phyloP scores from a whole-genome alignment of 2,113 vertebrate species.

The Laticauda colubrina region DNA sequence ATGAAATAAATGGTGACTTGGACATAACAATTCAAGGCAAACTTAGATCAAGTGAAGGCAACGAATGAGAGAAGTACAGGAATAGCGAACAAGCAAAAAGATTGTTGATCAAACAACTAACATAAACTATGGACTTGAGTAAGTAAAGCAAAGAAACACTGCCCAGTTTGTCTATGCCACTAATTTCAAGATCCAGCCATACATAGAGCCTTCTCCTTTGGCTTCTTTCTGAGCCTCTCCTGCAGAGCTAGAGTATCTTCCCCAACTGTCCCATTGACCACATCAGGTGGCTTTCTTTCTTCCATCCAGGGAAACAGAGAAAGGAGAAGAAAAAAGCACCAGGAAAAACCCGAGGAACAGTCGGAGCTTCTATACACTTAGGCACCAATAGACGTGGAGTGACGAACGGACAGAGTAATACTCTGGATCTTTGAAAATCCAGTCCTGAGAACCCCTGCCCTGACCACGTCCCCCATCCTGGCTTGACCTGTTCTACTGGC shows the following conservation, averaged over 20 bases:
- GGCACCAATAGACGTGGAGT: background rate
- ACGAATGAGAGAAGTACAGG: no score
- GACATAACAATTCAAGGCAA: background rate
- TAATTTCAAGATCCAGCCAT: background rate
- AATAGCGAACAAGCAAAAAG: background rate
- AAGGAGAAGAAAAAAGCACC: background rate
- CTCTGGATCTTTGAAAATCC: background rate
- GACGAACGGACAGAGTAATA: background rate
- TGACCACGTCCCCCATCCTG: background rate
- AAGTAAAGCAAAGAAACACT: background rate
- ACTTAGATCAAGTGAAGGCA: background rate
- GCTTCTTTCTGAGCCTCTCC: background rate
- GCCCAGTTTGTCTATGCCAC: background rate
- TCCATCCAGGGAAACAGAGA: background rate
- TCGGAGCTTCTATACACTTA: background rate
- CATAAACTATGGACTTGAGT: background rate
- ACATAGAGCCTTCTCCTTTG: background rate
- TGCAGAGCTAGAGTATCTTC: background rate
- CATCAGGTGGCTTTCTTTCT: background rate
- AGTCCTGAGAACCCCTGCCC: background rate
- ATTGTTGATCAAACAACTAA: background rate
- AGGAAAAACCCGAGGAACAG: background rate
- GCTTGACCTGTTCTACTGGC: background rate
- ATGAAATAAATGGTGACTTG: background rate
- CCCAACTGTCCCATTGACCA: no score